Percentiles rank a stretch among this genome's conserved stretches.
Evolutionary conservation across 2,113 vertebrate genomes (phyloP).

Genomic region (Falcunculus frontatus): DNA sequence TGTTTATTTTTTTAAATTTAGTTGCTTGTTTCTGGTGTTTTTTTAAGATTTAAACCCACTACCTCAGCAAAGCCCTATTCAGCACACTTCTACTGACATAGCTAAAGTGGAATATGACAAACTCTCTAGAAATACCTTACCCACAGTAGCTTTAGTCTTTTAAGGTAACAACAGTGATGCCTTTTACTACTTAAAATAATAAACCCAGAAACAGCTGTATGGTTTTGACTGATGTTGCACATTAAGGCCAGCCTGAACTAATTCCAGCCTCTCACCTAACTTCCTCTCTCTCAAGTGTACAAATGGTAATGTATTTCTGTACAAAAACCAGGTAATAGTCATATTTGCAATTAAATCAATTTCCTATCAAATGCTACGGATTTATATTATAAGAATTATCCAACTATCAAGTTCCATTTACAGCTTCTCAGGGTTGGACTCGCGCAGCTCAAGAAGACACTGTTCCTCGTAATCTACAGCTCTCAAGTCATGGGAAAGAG

Average conservation of each 20-base stretch:
- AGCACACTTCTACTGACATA: not conserved
- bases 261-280: not conserved
- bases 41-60: not conserved
- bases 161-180: not conserved
- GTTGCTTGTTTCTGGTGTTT: not conserved
- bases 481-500: not conserved
- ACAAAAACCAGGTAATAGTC: not conserved
- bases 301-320: not conserved
- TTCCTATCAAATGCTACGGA: not conserved
- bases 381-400: not conserved
- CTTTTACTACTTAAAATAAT: not conserved
- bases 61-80: not conserved
- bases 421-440: not conserved
- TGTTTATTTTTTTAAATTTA: not conserved
- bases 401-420: not conserved
- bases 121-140: not conserved
- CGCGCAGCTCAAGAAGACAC: fast-evolving
- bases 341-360: not conserved
- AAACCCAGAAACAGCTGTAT: not conserved
- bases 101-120: not conserved
- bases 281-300: not conserved
- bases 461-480: not conserved
- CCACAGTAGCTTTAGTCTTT: not conserved
- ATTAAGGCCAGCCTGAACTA: not conserved
- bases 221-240: not conserved